Conservation (phyloP, 2,797 vertebrate species). For the Coregonus ussuriensis region DNA sequence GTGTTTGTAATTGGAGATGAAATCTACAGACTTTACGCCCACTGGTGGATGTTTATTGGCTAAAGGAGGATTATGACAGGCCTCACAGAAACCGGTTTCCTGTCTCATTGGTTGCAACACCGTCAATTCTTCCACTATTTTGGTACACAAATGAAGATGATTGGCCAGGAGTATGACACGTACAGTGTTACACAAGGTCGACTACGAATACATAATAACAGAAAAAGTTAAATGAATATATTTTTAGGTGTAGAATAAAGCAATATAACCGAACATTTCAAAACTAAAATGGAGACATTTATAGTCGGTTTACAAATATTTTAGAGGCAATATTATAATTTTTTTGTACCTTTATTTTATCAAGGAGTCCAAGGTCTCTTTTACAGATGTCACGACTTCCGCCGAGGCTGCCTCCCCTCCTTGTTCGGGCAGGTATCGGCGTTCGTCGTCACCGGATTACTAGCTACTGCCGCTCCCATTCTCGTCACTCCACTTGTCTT, state of each 20-base stretch:
- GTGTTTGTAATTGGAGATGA: slow-evolving; percentile 25
- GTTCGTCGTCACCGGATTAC: too few relatives aligned
- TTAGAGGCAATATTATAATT: too few relatives aligned
- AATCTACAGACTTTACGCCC: slow-evolving; percentile 27
- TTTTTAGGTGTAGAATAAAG: background rate
- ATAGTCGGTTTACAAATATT: too few relatives aligned
- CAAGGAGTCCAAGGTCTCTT: too few relatives aligned
- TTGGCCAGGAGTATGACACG: slow-evolving; percentile 22
- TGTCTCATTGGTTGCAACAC: slow-evolving; percentile 53
- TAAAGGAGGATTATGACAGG: background rate
- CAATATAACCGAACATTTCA: background rate
- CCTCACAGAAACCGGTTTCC: slow-evolving; percentile 26
- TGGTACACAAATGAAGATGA: slow-evolving; percentile 28
- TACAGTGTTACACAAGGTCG: slow-evolving; percentile 6
- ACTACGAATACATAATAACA: background rate
- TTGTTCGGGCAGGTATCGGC: too few relatives aligned
- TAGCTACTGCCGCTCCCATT: too few relatives aligned
- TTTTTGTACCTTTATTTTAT: too few relatives aligned
- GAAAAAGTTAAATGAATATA: background rate
- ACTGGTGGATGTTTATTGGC: slow-evolving; percentile 41
- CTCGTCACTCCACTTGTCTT: too few relatives aligned
- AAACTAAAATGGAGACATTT: too few relatives aligned
- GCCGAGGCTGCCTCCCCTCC: too few relatives aligned
- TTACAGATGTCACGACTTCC: too few relatives aligned
- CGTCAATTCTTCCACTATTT: slow-evolving; percentile 33